Percentiles rank a stretch among this genome's conserved stretches.
Conservation (phyloP, 2,113 vertebrate species). For the Mystacornis crossleyi region DNA sequence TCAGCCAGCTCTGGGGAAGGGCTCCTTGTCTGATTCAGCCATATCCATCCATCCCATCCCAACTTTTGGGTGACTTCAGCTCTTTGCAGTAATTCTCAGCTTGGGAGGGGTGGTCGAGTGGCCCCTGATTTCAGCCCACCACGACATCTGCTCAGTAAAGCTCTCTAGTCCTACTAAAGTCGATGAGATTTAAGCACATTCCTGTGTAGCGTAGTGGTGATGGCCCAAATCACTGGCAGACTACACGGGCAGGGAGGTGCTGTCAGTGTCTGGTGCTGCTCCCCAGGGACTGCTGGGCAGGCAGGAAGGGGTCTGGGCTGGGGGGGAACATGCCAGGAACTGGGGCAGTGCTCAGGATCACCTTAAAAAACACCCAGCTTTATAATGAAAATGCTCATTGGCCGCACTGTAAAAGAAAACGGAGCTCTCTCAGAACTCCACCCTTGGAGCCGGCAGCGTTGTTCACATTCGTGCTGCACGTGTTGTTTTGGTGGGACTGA, state of each 20-base stretch:
- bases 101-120: neutral
- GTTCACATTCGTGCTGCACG: rapidly evolving
- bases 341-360: neutral
- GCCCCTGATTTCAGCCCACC: neutral
- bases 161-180: neutral
- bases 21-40: neutral
- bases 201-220: neutral
- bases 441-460: neutral
- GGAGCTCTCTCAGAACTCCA: neutral
- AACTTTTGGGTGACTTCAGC: neutral
- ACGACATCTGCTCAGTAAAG: neutral
- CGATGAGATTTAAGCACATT: neutral
- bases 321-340: no score
- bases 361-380: neutral
- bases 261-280: neutral
- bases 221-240: neutral
- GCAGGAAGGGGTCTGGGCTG: neutral
- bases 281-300: neutral
- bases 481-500: neutral
- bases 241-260: rapidly evolving
- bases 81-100: neutral
- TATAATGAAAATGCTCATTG: rapidly evolving
- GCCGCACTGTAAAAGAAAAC: neutral
- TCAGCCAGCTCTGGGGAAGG: neutral
- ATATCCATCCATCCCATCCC: neutral